A percentile compares a stretch with the other conserved stretches of the same genome.
phyloP scores from a whole-genome alignment of 2,797 vertebrate species.

The Lithobates sylvaticus region DNA sequence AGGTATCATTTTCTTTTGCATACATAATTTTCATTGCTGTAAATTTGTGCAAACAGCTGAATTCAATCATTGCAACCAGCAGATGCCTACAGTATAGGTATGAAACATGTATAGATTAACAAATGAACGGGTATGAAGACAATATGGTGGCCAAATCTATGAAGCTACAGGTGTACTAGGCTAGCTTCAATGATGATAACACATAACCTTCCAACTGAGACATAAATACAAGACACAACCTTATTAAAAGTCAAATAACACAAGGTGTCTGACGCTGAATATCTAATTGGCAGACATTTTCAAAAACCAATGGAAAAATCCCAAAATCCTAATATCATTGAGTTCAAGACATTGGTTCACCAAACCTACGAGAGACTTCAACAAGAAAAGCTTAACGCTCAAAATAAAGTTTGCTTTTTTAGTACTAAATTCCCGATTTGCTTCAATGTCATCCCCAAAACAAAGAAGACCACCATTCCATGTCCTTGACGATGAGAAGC shows the following conservation, averaged over 20 bases:
- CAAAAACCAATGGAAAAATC: slow-evolving; percentile 16
- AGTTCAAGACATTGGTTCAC: not conserved
- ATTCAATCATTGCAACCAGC: not conserved
- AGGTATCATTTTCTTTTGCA: not conserved
- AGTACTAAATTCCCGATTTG: not conserved
- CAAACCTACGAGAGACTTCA: slow-evolving; percentile 4
- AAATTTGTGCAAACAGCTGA: not conserved
- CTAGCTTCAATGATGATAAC: not conserved
- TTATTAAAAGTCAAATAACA: not conserved
- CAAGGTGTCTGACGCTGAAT: not conserved
- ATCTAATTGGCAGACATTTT: slow-evolving; percentile 24
- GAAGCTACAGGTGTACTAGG: not conserved
- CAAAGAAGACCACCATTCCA: slow-evolving; percentile 5
- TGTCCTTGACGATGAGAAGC: slow-evolving; percentile 58
- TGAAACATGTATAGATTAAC: not conserved
- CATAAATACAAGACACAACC: not conserved
- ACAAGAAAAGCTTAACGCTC: not conserved
- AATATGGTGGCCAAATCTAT: slow-evolving; percentile 12
- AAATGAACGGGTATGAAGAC: not conserved
- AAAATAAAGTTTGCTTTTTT: slow-evolving; percentile 4
- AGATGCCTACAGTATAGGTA: not conserved
- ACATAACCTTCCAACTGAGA: not conserved
- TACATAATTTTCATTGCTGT: not conserved
- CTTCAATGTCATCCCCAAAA: not conserved
- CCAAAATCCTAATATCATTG: not conserved